Base-by-base conservation (phyloP, 1,140 invertebrate genomes). In the Phocides pigmalion region DNA sequence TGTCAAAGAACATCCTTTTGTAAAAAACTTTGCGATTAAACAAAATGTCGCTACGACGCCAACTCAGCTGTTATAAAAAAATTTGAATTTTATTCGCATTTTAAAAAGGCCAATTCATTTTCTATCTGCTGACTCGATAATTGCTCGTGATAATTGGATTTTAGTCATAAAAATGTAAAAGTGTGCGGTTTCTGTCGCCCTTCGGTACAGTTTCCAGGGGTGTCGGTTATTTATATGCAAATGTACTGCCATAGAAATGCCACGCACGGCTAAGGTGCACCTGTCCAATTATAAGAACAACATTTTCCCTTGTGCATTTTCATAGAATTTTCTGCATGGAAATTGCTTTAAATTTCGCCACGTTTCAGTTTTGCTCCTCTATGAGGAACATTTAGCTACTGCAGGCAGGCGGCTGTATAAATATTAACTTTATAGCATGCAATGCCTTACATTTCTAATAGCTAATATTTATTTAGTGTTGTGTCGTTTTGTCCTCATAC, bases 211-310 rank as follows among this genome's bases (percentile, higher is more conserved):
- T 78, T 82, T 74, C 76, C 70, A 76, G 72, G 79, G 80, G 71
- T 66, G 70, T 64, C 54, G 69, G 76, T 87, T 89, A 89, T 89
- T 88, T 89, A 89, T 84, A 89, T 89, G 87, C 74, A 82, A 89
- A 87, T 89, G 74, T 70, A 72, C 64, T 72, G 63, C 64, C 58
- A 74, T 76, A 79, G 75, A 79, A 84, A 87, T 81, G 74, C 84
- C 73, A 81, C 74, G 79, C 79, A 84, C 77, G 80, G 67, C 71
- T 83, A 76, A 81, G 78, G 77, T 87, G 79, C 80, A 86, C 75
- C 84, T 87, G 83, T 79, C 66, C 79, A 85, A 87, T 85, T 88
- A 88, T 79, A 83, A 81, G 78, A 80, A 83, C 80, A 84, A 82
- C 76, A 80, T 81, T 86, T 81, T 76, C 72, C 72, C 72, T 79